Evolutionary conservation across 2,888 invertebrate genomes (phyloP), one percentile per base, ranked within the genome.

Genomic region (Epirrita christyi): DNA sequence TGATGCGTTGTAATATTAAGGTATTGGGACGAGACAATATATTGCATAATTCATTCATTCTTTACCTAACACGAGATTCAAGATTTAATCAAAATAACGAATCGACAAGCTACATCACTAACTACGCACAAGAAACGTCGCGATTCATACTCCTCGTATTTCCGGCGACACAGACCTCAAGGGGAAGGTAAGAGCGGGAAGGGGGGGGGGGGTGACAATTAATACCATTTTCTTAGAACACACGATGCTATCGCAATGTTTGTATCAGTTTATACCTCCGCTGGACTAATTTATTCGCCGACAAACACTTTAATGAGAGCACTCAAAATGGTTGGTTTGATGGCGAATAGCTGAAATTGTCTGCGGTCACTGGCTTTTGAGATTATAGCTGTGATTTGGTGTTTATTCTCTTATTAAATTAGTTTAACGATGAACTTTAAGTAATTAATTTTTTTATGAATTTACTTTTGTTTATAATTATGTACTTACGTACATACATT

Each of bases 181-280:
- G 11, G 14, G 45, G 9, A 10, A n/a, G 41, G 10, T 34, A 36
- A 2, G 40, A 7, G 9, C 10, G 14, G 40, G 21, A 7, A 11
- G 36, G 27, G 55, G 15, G 53, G 50, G 29, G 51, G 27, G 40
- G 47, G 59, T 50, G 63, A 60, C 67, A 69, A 69, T 66, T 66
- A 68, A 68, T 57, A 59, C 55, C 61, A 43, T 66, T 71, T 76
- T 53, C 71, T 66, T 51, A 68, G 75, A 76, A 73, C 49, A 37
- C 43, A 49, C 57, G 65, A 51, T 59, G 64, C 55, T 59, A 60
- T 58, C 66, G 55, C 44, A 44, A 52, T 64, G 51, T 59, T 57
- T 60, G 56, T 51, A 56, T 54, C 55, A 49, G 54, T 54, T 37
- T 41, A 38, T 51, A 37, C 34, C 54, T 36, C 57, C 66, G 63